A percentile compares a stretch with the other conserved stretches of the same genome.
Conservation (phyloP, 2,888 invertebrate genomes). For the Thyatira batis region DNA sequence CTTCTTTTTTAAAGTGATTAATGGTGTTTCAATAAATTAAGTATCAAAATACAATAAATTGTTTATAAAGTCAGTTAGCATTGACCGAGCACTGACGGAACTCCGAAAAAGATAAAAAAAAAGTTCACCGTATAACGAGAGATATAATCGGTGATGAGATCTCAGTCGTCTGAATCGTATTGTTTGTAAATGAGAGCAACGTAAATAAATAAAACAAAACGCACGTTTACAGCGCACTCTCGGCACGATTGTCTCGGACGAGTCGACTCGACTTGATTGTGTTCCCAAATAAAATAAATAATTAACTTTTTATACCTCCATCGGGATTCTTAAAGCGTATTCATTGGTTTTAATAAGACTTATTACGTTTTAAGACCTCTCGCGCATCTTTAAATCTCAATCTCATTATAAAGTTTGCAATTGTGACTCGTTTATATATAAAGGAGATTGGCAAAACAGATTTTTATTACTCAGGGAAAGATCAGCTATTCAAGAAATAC, state of each 20-base stretch:
- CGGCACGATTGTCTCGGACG: slow-evolving; percentile 45
- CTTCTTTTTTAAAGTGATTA: no score
- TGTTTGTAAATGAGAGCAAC: slow-evolving; percentile 73
- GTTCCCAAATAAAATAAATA: slow-evolving; percentile 34
- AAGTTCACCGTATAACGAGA: slow-evolving; percentile 38
- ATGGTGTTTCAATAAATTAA: no score
- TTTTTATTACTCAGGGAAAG: no score
- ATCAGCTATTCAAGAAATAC: no score
- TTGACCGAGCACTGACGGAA: neutral
- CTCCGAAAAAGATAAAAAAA: slow-evolving; percentile 23
- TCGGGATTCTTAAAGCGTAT: neutral
- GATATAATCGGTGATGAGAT: slow-evolving; percentile 68
- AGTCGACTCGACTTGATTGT: slow-evolving; percentile 44
- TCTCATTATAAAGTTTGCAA: no score
- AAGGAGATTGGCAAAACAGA: no score
- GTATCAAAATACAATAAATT: no score
- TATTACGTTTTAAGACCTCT: neutral
- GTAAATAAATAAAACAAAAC: slow-evolving; percentile 58
- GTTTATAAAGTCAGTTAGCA: neutral
- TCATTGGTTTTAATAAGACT: neutral
- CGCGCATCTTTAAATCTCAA: no score
- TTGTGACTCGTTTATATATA: no score
- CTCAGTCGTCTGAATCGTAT: slow-evolving; percentile 58
- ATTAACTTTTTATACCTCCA: slow-evolving; percentile 25
- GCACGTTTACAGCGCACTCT: slow-evolving; percentile 50